Evolutionary conservation across 2,113 vertebrate genomes (phyloP).

Genomic region (Brienomyrus longianalis): DNA sequence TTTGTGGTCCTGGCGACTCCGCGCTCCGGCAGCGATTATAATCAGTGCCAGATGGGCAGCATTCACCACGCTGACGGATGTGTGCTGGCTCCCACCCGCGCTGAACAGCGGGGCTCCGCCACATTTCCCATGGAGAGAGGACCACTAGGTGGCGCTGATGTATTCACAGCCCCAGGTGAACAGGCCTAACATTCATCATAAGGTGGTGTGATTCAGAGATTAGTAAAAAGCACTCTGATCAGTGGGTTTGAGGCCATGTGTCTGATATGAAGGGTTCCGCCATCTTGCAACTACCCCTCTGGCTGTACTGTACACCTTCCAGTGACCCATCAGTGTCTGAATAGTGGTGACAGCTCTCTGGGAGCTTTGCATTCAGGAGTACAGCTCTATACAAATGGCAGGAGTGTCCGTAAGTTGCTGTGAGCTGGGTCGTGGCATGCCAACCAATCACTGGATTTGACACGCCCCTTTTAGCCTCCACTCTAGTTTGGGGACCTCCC

Average conservation of each 20-base stretch:
- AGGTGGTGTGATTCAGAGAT: background rate
- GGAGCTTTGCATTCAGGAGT: background rate
- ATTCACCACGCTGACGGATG: background rate
- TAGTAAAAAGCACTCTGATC: background rate
- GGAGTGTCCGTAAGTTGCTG: background rate
- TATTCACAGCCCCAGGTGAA: background rate
- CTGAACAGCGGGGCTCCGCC: background rate
- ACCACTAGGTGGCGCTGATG: background rate
- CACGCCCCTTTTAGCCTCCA: background rate
- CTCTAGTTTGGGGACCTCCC: background rate
- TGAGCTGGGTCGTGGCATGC: background rate
- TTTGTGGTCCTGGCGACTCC: background rate
- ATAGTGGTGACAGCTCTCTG: background rate
- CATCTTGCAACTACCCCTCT: background rate
- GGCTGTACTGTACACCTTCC: background rate
- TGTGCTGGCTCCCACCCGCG: background rate
- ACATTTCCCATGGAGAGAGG: background rate
- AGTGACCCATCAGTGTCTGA: background rate
- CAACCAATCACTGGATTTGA: background rate
- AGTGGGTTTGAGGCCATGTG: background rate
- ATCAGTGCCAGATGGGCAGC: background rate
- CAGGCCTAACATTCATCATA: background rate
- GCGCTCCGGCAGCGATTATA: conserved; percentile 3
- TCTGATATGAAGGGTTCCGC: background rate
- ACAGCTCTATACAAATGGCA: background rate